Evolutionary conservation across 2,113 vertebrate genomes (phyloP).

Genomic region (Toxotes chatareus): DNA sequence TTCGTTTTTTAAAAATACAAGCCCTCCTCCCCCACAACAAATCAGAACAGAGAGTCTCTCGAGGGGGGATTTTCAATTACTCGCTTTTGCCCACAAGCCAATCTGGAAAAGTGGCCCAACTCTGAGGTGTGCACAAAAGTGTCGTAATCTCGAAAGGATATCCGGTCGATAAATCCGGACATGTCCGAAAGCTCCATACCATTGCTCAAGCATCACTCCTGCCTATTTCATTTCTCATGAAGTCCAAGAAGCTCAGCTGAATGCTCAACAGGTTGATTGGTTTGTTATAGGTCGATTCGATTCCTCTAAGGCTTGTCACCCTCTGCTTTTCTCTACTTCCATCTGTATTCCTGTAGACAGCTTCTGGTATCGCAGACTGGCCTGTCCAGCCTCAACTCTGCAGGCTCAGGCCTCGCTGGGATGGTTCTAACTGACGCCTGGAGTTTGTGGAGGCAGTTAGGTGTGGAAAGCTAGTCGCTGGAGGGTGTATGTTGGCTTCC

Average conservation of each 20-base stretch:
- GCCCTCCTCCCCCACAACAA: slow-evolving; percentile 42
- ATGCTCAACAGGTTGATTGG: slow-evolving; percentile 54
- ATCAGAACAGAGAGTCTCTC: slow-evolving; percentile 58
- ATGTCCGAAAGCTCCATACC: slow-evolving; percentile 66
- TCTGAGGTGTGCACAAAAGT: slow-evolving; percentile 59
- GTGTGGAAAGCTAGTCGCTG: slow-evolving; percentile 56
- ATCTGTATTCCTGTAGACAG: not conserved
- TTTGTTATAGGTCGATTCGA: slow-evolving; percentile 36
- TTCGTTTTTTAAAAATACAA: slow-evolving; percentile 43
- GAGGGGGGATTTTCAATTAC: slow-evolving; percentile 70
- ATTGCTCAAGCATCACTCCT: slow-evolving; percentile 69
- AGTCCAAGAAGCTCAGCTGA: slow-evolving; percentile 52
- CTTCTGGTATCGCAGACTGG: slow-evolving; percentile 11
- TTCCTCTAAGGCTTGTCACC: slow-evolving; percentile 44
- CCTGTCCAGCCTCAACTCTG: slow-evolving; percentile 42
- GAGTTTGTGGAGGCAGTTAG: slow-evolving; percentile 43
- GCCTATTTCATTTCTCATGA: slow-evolving; percentile 58
- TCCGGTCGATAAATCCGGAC: slow-evolving; percentile 75
- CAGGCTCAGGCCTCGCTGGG: slow-evolving; percentile 32
- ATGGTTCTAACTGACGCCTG: slow-evolving; percentile 37
- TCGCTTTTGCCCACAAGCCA: slow-evolving; percentile 70
- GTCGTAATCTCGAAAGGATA: slow-evolving; percentile 68
- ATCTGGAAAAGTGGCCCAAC: slow-evolving; percentile 61
- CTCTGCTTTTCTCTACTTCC: slow-evolving; percentile 35
- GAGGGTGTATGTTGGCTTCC: slow-evolving; percentile 49